Conservation (phyloP, 2,797 vertebrate genomes). For the Ctenopoma kingsleyae region DNA sequence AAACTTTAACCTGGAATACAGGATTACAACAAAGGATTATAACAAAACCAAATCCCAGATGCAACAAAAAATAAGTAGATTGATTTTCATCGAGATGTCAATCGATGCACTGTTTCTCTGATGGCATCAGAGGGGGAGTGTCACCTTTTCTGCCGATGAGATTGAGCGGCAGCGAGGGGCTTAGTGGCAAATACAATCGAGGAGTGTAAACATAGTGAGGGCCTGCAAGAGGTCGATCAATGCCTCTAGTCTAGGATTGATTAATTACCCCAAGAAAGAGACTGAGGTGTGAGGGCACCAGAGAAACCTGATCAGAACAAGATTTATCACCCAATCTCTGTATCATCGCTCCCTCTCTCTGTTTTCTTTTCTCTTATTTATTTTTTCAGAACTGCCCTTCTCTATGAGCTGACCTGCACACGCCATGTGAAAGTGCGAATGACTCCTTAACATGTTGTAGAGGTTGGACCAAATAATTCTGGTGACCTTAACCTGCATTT, state of each 20-base stretch:
- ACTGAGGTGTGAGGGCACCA: conserved; percentile 79
- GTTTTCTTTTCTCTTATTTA: conserved; percentile 51
- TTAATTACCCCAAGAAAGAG: conserved; percentile 84
- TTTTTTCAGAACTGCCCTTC: conserved; percentile 42
- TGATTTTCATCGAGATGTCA: conserved; percentile 84
- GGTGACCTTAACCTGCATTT: background rate
- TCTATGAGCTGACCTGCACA: conserved; percentile 34
- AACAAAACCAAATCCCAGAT: conserved; percentile 67
- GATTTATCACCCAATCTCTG: conserved; percentile 83
- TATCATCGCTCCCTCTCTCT: conserved; percentile 64
- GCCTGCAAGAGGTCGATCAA: conserved; percentile 78
- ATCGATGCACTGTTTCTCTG: conserved; percentile 78
- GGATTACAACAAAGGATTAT: conserved; percentile 75
- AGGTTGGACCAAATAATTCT: background rate
- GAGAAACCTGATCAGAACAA: conserved; percentile 85
- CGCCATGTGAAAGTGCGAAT: conserved; percentile 49
- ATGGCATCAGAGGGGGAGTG: conserved; percentile 77
- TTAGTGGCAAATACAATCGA: conserved; percentile 86
- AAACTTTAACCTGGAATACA: conserved; percentile 54
- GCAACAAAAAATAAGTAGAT: conserved; percentile 73
- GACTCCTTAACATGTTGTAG: conserved; percentile 12
- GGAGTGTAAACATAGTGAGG: conserved; percentile 82
- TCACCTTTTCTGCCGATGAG: conserved; percentile 81
- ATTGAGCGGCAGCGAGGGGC: conserved; percentile 81
- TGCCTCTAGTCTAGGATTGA: conserved; percentile 84